phyloP scores from a whole-genome alignment of 2,888 invertebrate genomes.

The Stenolophus ochropezus region DNA sequence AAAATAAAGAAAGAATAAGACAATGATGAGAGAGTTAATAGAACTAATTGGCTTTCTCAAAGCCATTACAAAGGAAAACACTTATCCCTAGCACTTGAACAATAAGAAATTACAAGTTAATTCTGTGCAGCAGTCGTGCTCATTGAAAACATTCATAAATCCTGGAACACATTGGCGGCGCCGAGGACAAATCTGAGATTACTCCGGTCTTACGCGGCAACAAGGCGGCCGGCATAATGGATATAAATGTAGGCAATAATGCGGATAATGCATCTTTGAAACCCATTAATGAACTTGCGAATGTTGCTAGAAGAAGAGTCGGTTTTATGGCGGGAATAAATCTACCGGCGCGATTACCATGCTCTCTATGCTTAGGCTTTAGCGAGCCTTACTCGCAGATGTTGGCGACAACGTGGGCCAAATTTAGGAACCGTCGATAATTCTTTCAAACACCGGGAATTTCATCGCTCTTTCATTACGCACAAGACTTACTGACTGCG shows the following conservation, averaged over 20 bases:
- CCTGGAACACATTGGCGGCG: conserved; percentile 39
- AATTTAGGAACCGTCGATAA: conserved; percentile 68
- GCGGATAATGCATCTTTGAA: conserved; percentile 71
- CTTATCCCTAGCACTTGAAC: conserved; percentile 18
- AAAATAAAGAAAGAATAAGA: no score
- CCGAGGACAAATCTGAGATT: conserved; percentile 56
- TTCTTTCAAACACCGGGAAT: conserved; percentile 66
- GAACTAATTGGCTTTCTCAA: conserved; percentile 8
- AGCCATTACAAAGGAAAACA: conserved; percentile 26
- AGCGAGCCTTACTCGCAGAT: conserved; percentile 68
- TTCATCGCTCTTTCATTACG: conserved; percentile 14
- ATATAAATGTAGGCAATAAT: conserved; percentile 72
- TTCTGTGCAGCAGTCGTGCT: conserved; percentile 40
- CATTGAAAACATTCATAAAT: conserved; percentile 46
- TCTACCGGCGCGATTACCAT: conserved; percentile 65
- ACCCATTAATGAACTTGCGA: conserved; percentile 71
- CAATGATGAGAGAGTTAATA: conserved; percentile 17
- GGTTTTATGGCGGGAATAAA: conserved; percentile 71
- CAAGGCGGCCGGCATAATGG: conserved; percentile 66
- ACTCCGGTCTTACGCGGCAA: conserved; percentile 36
- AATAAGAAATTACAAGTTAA: conserved; percentile 46
- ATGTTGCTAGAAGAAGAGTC: conserved; percentile 69
- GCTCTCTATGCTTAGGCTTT: conserved; percentile 69
- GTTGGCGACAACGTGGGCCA: conserved; percentile 67
- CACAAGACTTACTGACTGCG: not conserved